phyloP scores from a whole-genome alignment of 1,140 invertebrate genomes.

The Nasonia giraulti region DNA sequence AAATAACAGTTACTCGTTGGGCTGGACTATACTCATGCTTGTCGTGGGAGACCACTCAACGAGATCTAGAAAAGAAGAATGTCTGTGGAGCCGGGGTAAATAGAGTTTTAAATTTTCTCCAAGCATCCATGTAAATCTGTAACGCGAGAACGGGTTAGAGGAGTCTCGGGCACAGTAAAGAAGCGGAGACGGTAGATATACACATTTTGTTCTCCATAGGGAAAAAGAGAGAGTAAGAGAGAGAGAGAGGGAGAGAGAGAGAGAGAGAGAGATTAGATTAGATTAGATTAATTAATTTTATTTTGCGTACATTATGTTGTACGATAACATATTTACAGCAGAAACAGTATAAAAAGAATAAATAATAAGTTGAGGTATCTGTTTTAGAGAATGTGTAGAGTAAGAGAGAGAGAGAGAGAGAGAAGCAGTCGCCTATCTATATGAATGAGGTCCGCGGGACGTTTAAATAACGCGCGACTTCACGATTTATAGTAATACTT shows the following conservation, averaged over 20 bases:
- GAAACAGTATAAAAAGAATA: no score
- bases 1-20: no score
- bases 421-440: background rate
- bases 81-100: slow-evolving; percentile 65
- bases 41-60: no score
- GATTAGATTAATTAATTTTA: no score
- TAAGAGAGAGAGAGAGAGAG: background rate
- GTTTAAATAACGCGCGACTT: slow-evolving; percentile 74
- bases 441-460: slow-evolving; percentile 57
- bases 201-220: slow-evolving; percentile 28
- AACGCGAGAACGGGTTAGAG: background rate
- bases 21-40: no score
- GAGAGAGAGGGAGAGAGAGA: background rate
- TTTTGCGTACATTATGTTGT: no score
- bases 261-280: no score
- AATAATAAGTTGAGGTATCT: no score
- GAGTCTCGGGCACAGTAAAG: background rate
- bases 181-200: background rate
- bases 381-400: no score
- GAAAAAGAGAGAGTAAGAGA: slow-evolving; percentile 14
- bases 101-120: slow-evolving; percentile 72
- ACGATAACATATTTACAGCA: no score
- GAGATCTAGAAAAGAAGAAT: background rate
- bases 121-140: background rate
- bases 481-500: slow-evolving; percentile 75